These are phyloP conservation scores for Dendrocincla fuliginosa DNA, from an alignment of 2,797 vertebrate species.

Conservation along the genomic window DNA sequence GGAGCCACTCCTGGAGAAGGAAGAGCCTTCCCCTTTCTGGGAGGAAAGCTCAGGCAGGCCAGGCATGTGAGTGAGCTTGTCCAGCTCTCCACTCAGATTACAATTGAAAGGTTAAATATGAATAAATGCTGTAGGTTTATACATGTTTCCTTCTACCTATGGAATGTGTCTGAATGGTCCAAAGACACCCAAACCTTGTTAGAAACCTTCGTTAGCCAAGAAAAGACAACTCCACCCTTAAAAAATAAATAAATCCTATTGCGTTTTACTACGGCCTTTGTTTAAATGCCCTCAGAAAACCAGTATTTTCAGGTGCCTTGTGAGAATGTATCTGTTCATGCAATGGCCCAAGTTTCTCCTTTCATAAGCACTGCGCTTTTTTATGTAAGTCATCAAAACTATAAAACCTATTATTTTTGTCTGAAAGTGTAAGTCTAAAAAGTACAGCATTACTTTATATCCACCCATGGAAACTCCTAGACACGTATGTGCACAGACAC, in stretches of 20 bases:
- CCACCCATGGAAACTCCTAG: slow-evolving; percentile 31
- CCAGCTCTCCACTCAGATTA: neutral
- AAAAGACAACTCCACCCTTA: neutral
- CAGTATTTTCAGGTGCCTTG: neutral
- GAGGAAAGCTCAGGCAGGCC: neutral
- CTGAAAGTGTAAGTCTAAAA: slow-evolving; percentile 55
- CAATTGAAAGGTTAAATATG: slow-evolving; percentile 40
- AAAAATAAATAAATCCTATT: slow-evolving; percentile 6
- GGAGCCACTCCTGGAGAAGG: neutral
- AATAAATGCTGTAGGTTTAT: slow-evolving; percentile 49
- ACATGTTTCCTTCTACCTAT: slow-evolving; percentile 45
- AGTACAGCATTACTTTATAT: slow-evolving; percentile 49
- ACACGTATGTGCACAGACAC: slow-evolving; percentile 27
- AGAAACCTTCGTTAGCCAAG: slow-evolving; percentile 32
- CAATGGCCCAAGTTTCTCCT: slow-evolving; percentile 35
- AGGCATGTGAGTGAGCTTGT: neutral
- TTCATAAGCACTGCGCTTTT: slow-evolving; percentile 47
- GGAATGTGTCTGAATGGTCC: slow-evolving; percentile 46
- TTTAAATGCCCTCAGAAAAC: slow-evolving; percentile 26
- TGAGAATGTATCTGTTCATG: slow-evolving; percentile 37
- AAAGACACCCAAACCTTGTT: slow-evolving; percentile 39
- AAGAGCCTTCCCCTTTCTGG: neutral
- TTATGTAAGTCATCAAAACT: slow-evolving; percentile 39
- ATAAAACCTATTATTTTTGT: slow-evolving; percentile 43
- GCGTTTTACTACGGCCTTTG: neutral